Conservation (phyloP, 2,113 vertebrate species). For the Poeciliopsis prolifica region DNA sequence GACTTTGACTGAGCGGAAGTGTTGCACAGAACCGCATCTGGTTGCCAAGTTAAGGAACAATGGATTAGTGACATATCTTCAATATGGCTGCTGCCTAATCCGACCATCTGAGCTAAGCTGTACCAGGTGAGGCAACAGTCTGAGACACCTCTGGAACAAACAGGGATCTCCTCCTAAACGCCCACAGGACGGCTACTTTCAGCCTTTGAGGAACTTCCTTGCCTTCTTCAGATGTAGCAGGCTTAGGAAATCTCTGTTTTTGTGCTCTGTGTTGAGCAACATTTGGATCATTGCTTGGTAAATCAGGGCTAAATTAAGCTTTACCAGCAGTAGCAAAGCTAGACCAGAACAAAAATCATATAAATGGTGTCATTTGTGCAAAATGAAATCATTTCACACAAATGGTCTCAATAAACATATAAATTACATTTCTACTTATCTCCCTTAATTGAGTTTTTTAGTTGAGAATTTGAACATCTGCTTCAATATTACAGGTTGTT, state of each 20-base stretch:
- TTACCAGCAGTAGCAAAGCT: not conserved
- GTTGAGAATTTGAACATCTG: constrained; percentile 53
- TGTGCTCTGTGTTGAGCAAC: not conserved
- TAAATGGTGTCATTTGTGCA: no score
- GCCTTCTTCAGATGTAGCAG: not conserved
- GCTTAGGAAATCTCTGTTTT: not conserved
- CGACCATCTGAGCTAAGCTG: constrained; percentile 78
- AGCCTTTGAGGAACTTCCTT: constrained; percentile 10
- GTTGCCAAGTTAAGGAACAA: constrained; percentile 63
- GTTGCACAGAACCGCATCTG: constrained; percentile 51
- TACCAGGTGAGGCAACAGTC: constrained; percentile 75
- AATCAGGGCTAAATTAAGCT: not conserved
- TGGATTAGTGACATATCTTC: constrained; percentile 72
- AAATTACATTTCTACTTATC: not conserved
- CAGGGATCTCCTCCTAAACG: constrained; percentile 51
- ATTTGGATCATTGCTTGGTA: no score
- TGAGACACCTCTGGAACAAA: constrained; percentile 60
- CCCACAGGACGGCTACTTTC: constrained; percentile 24
- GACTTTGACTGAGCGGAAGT: constrained; percentile 53
- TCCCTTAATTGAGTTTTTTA: constrained; percentile 9
- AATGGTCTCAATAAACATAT: no score
- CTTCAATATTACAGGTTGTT: constrained; percentile 24
- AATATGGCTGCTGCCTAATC: constrained; percentile 73
- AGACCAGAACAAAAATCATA: not conserved
- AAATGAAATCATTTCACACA: no score